These are phyloP conservation scores for Drosophila tani DNA, from an alignment of 1,140 invertebrate genomes.

Conservation along the genomic window DNA sequence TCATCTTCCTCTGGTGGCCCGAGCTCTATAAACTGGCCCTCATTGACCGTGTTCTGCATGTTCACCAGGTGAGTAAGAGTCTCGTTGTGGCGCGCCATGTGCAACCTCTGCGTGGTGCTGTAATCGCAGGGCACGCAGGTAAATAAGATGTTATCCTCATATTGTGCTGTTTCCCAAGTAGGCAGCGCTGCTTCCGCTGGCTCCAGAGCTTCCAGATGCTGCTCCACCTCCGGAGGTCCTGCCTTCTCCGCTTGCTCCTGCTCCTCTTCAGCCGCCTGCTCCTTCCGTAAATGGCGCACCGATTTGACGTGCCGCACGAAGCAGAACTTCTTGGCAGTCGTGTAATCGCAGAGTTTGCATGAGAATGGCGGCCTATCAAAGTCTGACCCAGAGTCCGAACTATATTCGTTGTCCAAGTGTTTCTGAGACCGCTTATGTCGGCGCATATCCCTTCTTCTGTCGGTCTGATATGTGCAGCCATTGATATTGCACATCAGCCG, in stretches of 20 bases:
- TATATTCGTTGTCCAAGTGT: slow-evolving; percentile 1
- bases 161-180: not conserved
- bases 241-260: not conserved
- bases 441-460: slow-evolving; percentile 27
- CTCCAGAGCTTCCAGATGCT: not conserved
- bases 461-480: slow-evolving; percentile 35
- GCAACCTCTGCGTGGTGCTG: not conserved
- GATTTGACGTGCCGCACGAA: slow-evolving; percentile 25
- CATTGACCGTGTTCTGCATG: not conserved
- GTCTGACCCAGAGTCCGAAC: slow-evolving; percentile 37
- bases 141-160: not conserved
- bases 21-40: slow-evolving; percentile 10
- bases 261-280: slow-evolving; percentile 10
- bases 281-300: slow-evolving; percentile 4
- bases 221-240: not conserved
- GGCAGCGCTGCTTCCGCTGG: no score
- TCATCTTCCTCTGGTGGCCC: not conserved
- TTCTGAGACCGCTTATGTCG: slow-evolving; percentile 34
- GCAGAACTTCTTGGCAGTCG: slow-evolving; percentile 32
- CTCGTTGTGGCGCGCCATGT: slow-evolving; percentile 5
- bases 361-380: slow-evolving; percentile 17
- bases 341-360: slow-evolving; percentile 30
- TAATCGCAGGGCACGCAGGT: slow-evolving; percentile 16
- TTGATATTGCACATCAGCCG: slow-evolving; percentile 20
- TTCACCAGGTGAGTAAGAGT: not conserved